Base-by-base conservation (phyloP, 1,140 invertebrate species). In the Caerostris darwini region DNA sequence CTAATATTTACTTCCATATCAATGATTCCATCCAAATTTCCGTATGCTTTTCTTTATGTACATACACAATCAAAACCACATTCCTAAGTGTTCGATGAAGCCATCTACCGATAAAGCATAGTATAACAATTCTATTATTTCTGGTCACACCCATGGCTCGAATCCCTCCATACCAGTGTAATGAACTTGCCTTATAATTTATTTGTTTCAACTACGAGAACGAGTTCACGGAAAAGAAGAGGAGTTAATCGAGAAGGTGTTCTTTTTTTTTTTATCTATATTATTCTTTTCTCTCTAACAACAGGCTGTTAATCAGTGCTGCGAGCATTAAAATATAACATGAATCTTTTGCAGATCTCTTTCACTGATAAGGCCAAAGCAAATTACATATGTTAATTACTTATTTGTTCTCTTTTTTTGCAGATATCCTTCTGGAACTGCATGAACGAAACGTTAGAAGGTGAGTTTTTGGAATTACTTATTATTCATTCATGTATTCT, bases 391-490 rank as follows among this genome's bases (percentile, higher is more conserved):
- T 85, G 82, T 71, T 93, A 93, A 93, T 93, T 87, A 59, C 61
- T 59, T 81, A 69, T 91, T 81, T 58, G 59, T 93, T 93, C 67
- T 85, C 54, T 86, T 94, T 90, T 81, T 57, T 56, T 95, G 95
- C 95, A 95, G 95, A 19, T 64, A 7, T 83, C 67, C 53, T 95
- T 95, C 67, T 95, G 95, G 95, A 77, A 94, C 86, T 95, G 95
- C 90, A 94, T 95, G 91, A 95, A 95, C 92, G 95, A 95, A 64
- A 95, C 95, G 3, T 86, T 95, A 59, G 93, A 94, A 61, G 95
- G 95, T 95, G 87, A 95, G 93, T 88, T 34, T 34, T 34, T 57
- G 69, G 53, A 85, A 57, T 92, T 86, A 57, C 50, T 86, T 92
- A 77, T 92, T 86, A 57, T 19, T 86, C 86, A 77, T 90, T 81